Evolutionary conservation across 2,888 invertebrate species (phyloP), one percentile per base, ranked within the genome.

Genomic region (Tetragonisca angustula): DNA sequence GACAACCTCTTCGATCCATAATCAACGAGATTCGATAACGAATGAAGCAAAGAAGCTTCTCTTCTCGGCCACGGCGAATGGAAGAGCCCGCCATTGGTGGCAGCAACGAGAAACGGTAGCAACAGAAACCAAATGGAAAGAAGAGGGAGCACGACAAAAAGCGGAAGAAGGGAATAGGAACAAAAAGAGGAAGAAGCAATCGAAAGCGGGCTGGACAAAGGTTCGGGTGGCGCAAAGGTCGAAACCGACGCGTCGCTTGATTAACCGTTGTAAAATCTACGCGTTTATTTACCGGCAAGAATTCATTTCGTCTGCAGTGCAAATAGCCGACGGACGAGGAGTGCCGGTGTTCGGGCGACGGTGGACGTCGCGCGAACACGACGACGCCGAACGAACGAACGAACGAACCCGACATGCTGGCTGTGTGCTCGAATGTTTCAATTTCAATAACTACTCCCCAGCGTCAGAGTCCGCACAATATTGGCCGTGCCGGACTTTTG

Each of bases 371-470:
- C 84, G 76, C 77, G 83, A 67, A 84, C 85, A 86, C 78, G 84
- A 76, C 72, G 85, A 86, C 81, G 86, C 73, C 79, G 79, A 79
- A 70, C 71, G 56, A 61, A 61, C 61, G 77, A 75, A 76, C 84
- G 84, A 81, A 79, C 81, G 81, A 87, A 86, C 91, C 84, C 73
- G 78, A 73, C 84, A 83, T 89, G 88, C 89, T 88, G 87, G 85
- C 91, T 90, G 91, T 91, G 92, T 90, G 89, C 88, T 91, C 91
- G 92, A 93, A 94, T 94, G 94, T 94, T 94, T 94, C 94, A 94
- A 94, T 94, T 94, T 94, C 94, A 94, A 94, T 94, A 94, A 94
- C 94, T 94, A 92, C 93, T 94, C 94, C 94, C 94, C 91, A 93
- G 94, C 93, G 94, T 93, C 93, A 88, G 90, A 90, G 88, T 87